Conservation (phyloP, 2,797 vertebrate genomes). For the Sebastolobus alascanus region DNA sequence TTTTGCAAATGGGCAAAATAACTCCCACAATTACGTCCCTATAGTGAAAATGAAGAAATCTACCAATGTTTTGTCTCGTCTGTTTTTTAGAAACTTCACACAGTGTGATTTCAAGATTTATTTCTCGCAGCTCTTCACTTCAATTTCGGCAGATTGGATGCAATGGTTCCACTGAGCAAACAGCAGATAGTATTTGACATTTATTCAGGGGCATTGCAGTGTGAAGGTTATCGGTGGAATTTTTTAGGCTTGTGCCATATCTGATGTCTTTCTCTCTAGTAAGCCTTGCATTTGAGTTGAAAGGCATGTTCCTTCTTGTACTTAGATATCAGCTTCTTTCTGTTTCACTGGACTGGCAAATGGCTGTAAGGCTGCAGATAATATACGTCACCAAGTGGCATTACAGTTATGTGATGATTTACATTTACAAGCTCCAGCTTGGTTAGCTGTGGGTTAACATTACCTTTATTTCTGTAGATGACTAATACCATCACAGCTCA, state of each 20-base stretch:
- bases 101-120: slow-evolving; percentile 60
- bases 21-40: slow-evolving; percentile 12
- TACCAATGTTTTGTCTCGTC: slow-evolving; percentile 40
- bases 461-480: slow-evolving; percentile 12
- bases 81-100: slow-evolving; percentile 44
- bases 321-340: slow-evolving; percentile 74
- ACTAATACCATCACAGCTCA: background rate
- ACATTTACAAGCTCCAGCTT: slow-evolving; percentile 14
- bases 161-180: slow-evolving; percentile 81
- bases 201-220: slow-evolving; percentile 84
- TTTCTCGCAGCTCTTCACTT: slow-evolving; percentile 70
- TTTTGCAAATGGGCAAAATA: slow-evolving; percentile 1
- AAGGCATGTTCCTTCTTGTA: slow-evolving; percentile 78
- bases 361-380: slow-evolving; percentile 54
- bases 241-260: slow-evolving; percentile 83
- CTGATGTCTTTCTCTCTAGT: slow-evolving; percentile 82
- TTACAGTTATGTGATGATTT: slow-evolving; percentile 25
- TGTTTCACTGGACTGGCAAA: slow-evolving; percentile 71
- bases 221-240: slow-evolving; percentile 86
- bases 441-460: slow-evolving; percentile 1
- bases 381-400: slow-evolving; percentile 41
- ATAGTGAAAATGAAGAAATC: slow-evolving; percentile 29
- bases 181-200: slow-evolving; percentile 86
- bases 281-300: slow-evolving; percentile 82
- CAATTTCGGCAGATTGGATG: slow-evolving; percentile 76